These are phyloP conservation scores for Semnopithecus entellus DNA, from an alignment of 2,113 vertebrate genomes.

Conservation along the genomic window DNA sequence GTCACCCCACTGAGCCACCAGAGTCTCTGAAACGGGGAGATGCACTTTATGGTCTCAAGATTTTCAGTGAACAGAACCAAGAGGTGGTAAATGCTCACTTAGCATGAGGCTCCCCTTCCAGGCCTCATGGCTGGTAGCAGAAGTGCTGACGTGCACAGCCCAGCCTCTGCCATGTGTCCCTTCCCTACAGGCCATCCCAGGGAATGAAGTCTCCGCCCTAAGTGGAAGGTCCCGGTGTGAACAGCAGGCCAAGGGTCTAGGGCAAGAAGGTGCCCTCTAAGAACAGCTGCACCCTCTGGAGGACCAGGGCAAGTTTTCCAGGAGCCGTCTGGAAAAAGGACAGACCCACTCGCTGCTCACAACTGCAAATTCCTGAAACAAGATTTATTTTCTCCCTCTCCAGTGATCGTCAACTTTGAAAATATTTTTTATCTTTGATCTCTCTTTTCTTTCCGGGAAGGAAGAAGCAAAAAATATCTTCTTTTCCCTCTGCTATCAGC, in stretches of 20 bases:
- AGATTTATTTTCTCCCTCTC: neutral
- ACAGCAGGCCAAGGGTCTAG: neutral
- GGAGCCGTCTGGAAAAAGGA: neutral
- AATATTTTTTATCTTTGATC: neutral
- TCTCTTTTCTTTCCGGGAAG: slow-evolving; percentile 14
- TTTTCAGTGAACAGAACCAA: neutral
- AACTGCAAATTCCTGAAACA: neutral
- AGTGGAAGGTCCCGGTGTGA: neutral
- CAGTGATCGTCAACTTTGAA: neutral
- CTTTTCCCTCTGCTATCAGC: neutral
- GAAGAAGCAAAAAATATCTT: neutral
- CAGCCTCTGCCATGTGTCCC: neutral
- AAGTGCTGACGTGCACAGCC: too few relatives aligned
- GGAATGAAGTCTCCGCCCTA: neutral
- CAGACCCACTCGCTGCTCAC: neutral
- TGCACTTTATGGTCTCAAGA: neutral
- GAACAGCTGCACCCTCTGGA: neutral
- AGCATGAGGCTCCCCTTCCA: too few relatives aligned
- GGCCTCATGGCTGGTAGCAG: too few relatives aligned
- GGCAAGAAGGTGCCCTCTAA: neutral
- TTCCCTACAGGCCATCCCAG: neutral
- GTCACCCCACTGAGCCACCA: neutral
- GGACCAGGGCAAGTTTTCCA: neutral
- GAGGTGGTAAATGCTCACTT: neutral
- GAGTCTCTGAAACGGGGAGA: neutral